Conservation (phyloP, 2,888 invertebrate genomes). For the Argynnis bischoffii region DNA sequence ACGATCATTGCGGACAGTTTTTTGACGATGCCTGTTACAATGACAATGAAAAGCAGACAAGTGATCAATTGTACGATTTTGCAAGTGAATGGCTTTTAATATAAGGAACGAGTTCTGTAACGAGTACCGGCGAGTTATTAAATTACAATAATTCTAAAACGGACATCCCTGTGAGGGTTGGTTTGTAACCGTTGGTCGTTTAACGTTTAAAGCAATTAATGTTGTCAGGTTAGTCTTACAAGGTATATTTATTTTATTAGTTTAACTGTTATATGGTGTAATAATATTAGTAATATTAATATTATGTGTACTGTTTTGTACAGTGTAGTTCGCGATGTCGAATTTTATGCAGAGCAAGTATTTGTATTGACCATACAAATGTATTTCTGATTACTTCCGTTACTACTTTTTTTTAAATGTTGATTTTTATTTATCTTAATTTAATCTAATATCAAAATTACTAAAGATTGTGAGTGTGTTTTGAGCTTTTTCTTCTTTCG, state of each 20-base stretch:
- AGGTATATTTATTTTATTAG: conserved; percentile 1
- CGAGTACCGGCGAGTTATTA: conserved; percentile 62
- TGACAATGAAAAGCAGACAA: conserved; percentile 63
- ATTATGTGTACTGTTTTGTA: not conserved
- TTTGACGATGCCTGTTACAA: conserved; percentile 23
- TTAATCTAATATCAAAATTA: too few species aligned
- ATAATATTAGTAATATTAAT: conserved; percentile 12
- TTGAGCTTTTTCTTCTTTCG: too few species aligned
- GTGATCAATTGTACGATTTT: conserved; percentile 74
- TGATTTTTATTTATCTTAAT: too few species aligned
- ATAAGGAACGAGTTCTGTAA: conserved; percentile 51
- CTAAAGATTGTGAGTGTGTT: too few species aligned
- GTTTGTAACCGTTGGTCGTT: conserved; percentile 32
- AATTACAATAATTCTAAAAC: conserved; percentile 70
- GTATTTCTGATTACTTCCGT: too few species aligned
- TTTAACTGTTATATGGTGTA: not conserved
- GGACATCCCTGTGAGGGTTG: conserved; percentile 42
- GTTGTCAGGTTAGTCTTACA: conserved; percentile 16
- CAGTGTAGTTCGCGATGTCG: too few species aligned
- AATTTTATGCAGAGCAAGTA: too few species aligned
- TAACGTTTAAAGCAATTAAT: conserved; percentile 29
- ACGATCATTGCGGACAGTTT: not conserved
- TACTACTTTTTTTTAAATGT: too few species aligned
- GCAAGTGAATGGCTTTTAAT: conserved; percentile 65
- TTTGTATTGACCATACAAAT: too few species aligned